These are phyloP conservation scores for Protosalanx chinensis DNA, from an alignment of 2,797 vertebrate species.

Conservation along the genomic window DNA sequence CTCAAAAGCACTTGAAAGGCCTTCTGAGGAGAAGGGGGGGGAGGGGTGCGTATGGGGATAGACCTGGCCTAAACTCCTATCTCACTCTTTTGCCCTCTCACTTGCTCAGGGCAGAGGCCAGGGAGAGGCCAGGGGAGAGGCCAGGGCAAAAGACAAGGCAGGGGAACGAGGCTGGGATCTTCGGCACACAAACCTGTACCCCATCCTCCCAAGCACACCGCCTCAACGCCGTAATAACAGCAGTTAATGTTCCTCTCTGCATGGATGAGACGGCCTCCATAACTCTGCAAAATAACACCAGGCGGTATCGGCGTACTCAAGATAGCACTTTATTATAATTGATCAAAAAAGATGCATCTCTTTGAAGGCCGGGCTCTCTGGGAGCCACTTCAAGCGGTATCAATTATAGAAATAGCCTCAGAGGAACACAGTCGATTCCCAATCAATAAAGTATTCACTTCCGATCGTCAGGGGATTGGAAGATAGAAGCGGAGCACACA, in stretches of 20 bases:
- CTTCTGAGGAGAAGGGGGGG: constrained; percentile 82
- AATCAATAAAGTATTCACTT: constrained; percentile 73
- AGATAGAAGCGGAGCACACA: constrained; percentile 58
- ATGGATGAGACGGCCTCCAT: background rate
- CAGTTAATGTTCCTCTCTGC: background rate
- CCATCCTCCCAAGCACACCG: background rate
- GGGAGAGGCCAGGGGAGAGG: background rate
- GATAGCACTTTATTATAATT: constrained; percentile 69
- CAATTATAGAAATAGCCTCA: constrained; percentile 74
- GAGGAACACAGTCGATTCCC: constrained; percentile 68
- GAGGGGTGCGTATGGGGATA: constrained; percentile 42
- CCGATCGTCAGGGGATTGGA: constrained; percentile 69
- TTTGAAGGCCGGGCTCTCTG: constrained; percentile 58
- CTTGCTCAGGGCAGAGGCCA: background rate
- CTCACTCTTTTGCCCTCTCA: constrained; percentile 21
- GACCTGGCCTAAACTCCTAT: constrained; percentile 51
- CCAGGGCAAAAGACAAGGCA: background rate
- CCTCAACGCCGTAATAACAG: no score
- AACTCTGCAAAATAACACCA: constrained; percentile 9
- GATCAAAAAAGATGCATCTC: constrained; percentile 68
- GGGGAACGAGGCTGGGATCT: no score
- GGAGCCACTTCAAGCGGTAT: constrained; percentile 72
- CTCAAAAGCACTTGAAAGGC: constrained; percentile 91
- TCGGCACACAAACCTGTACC: background rate
- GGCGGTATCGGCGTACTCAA: constrained; percentile 50